phyloP scores from a whole-genome alignment of 2,113 vertebrate genomes.

The Myiozetetes cayanensis region DNA sequence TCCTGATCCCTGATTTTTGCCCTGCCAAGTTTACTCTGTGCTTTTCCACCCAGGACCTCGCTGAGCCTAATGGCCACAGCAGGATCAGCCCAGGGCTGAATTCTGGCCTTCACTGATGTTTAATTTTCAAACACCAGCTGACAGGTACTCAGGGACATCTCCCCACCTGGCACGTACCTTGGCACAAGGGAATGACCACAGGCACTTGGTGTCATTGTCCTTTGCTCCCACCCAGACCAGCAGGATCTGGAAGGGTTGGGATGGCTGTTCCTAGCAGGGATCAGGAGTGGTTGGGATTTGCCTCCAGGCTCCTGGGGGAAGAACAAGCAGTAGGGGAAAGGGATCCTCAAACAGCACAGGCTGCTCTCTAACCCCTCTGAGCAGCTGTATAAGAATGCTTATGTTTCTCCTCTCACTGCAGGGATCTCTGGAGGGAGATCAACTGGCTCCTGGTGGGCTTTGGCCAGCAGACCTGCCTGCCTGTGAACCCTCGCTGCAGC shows the following conservation, averaged over 20 bases:
- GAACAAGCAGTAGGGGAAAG: background rate
- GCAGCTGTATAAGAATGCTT: background rate
- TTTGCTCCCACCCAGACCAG: background rate
- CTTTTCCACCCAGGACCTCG: background rate
- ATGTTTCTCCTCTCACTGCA: conserved; percentile 34
- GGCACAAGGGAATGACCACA: background rate
- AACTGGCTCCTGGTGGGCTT: conserved; percentile 96
- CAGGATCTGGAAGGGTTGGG: background rate
- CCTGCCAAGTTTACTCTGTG: background rate
- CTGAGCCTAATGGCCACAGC: background rate
- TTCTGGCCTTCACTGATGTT: background rate
- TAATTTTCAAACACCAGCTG: background rate
- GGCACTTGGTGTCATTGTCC: background rate
- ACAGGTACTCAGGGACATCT: background rate
- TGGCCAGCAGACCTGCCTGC: conserved; percentile 93
- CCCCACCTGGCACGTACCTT: background rate
- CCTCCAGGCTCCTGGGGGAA: background rate
- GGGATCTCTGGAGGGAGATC: conserved; percentile 92
- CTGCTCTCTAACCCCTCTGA: background rate
- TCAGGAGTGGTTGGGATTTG: background rate
- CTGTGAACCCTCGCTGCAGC: conserved; percentile 82
- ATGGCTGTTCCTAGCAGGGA: background rate
- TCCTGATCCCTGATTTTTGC: background rate
- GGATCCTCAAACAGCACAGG: background rate
- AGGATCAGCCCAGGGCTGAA: background rate